Conservation (phyloP, 2,797 vertebrate genomes). For the Sebastes alutus region DNA sequence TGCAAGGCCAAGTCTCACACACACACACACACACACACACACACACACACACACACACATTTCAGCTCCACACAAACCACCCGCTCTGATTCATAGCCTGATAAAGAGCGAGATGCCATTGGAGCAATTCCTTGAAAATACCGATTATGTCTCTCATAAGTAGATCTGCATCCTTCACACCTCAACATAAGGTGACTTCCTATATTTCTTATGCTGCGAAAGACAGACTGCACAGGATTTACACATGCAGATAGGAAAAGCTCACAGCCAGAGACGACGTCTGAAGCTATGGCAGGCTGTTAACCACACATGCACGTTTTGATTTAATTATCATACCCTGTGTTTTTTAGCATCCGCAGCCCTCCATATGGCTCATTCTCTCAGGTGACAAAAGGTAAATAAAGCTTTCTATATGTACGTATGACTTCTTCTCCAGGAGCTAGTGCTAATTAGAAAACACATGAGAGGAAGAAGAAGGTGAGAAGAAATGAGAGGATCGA, state of each 20-base stretch:
- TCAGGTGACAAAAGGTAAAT: conserved; percentile 35
- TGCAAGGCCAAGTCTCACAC: conserved; percentile 39
- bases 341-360: background rate
- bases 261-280: background rate
- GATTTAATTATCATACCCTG: conserved; percentile 22
- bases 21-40: background rate
- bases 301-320: conserved; percentile 1
- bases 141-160: background rate
- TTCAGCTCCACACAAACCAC: background rate
- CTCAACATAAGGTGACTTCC: conserved; percentile 10
- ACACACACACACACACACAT: background rate
- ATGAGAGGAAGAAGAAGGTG: background rate
- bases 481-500: background rate
- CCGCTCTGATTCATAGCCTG: background rate
- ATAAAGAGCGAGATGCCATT: conserved; percentile 6
- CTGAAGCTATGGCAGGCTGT: background rate
- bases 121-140: conserved; percentile 12
- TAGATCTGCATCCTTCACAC: conserved; percentile 27
- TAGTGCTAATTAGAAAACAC: conserved; percentile 34
- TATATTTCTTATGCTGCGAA: background rate
- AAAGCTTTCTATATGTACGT: conserved; percentile 4
- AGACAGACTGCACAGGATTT: background rate
- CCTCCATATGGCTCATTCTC: conserved; percentile 26
- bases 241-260: conserved; percentile 1
- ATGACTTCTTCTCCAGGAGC: background rate